These are phyloP conservation scores for Gavialis gangeticus DNA, from an alignment of 2,113 vertebrate species.

Conservation along the genomic window DNA sequence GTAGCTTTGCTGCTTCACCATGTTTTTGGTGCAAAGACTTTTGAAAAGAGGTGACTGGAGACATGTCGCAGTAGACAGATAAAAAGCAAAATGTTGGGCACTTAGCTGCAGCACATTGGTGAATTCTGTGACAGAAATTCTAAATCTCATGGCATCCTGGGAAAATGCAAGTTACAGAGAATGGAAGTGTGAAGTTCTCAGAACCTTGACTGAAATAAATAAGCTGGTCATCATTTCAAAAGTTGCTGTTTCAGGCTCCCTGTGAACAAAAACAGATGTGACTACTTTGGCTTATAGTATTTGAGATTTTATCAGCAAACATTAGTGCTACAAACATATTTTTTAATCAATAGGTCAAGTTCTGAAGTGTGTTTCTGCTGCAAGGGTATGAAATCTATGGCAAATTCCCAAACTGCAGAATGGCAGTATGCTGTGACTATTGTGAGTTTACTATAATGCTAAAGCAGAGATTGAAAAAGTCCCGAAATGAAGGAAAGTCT, in stretches of 20 bases:
- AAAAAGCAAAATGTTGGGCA: neutral
- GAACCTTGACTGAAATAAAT: neutral
- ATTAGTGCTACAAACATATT: neutral
- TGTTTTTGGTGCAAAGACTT: neutral
- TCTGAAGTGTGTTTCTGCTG: neutral
- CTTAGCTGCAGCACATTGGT: neutral
- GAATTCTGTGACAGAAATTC: neutral
- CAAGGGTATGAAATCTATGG: neutral
- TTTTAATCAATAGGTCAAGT: neutral
- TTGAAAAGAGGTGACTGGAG: neutral
- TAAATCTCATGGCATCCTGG: neutral
- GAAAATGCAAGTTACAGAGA: neutral
- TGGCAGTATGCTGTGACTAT: neutral
- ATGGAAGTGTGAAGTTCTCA: neutral
- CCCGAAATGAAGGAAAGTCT: neutral
- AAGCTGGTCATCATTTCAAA: neutral
- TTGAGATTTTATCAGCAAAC: neutral
- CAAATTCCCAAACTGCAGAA: neutral
- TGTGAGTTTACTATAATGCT: neutral
- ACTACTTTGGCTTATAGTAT: neutral
- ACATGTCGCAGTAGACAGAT: neutral
- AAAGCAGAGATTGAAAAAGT: neutral
- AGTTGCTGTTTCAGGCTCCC: neutral
- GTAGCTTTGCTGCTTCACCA: neutral
- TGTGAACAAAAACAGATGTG: neutral